phyloP scores from a whole-genome alignment of 1,140 invertebrate species.

The Panagrolaimus sp. region DNA sequence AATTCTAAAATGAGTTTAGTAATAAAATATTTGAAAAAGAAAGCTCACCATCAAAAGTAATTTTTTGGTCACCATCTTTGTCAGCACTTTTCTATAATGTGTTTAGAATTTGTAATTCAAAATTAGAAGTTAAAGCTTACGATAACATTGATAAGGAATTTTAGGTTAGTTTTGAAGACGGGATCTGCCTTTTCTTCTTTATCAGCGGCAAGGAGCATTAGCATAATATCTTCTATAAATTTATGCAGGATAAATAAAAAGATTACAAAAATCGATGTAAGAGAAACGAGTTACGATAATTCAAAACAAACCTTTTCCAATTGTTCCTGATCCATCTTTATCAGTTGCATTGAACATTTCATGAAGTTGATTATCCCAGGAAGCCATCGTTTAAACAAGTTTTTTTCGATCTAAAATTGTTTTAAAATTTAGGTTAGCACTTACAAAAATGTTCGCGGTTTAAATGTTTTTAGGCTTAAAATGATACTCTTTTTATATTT shows the following conservation, averaged over 20 bases:
- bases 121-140: no score
- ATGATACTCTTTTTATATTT: neutral
- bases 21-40: neutral
- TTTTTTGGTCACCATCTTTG: constrained; percentile 10
- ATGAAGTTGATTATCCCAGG: constrained; percentile 10
- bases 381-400: neutral
- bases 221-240: neutral
- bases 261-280: no score
- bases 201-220: neutral
- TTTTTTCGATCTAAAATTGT: neutral
- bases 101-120: no score
- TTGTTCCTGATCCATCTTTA: constrained; percentile 3
- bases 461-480: neutral
- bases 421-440: no score
- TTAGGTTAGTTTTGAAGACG: constrained; percentile 6
- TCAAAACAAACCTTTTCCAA: neutral
- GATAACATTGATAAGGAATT: constrained; percentile 9
- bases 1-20: no score
- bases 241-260: no score
- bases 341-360: neutral
- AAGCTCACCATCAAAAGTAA: neutral
- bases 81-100: neutral
- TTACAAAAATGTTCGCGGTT: no score
- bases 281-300: no score
- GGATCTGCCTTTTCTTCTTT: neutral